Evolutionary conservation across 1,140 invertebrate species (phyloP).

Genomic region (Leptinotarsa lineolata): DNA sequence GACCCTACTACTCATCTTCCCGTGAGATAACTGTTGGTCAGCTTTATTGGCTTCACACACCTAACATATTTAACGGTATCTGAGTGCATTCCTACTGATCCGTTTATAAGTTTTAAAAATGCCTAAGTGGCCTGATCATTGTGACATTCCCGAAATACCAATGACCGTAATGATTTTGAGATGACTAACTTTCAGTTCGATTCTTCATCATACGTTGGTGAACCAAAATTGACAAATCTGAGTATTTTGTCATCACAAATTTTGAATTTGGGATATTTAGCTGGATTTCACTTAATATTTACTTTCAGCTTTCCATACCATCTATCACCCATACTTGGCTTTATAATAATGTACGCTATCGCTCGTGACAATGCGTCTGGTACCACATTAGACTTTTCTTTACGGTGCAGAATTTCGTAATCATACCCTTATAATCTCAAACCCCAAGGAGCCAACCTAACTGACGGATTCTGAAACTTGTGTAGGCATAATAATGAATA

Average conservation of each 20-base stretch:
- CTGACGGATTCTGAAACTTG: slow-evolving; percentile 53
- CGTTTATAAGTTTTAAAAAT: slow-evolving; percentile 22
- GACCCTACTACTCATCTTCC: slow-evolving; percentile 31
- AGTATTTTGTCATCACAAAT: no score
- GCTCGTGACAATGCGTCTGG: slow-evolving; percentile 20
- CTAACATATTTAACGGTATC: slow-evolving; percentile 1
- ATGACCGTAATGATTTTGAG: no score
- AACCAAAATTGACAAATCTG: no score
- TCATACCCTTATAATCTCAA: no score
- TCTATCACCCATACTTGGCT: not conserved
- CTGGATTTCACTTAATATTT: no score
- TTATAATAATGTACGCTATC: not conserved
- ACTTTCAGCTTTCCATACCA: no score
- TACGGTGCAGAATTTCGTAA: slow-evolving; percentile 12
- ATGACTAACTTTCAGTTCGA: no score
- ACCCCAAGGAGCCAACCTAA: slow-evolving; percentile 56
- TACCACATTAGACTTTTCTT: slow-evolving; percentile 5
- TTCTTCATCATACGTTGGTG: no score
- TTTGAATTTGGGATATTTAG: no score
- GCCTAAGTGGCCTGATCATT: slow-evolving; percentile 22
- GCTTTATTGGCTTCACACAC: not conserved
- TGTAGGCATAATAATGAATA: slow-evolving; percentile 57
- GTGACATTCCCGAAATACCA: slow-evolving; percentile 7
- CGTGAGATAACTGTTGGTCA: not conserved
- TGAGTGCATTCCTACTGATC: not conserved